Evolutionary conservation across 2,113 vertebrate species (phyloP).

Genomic region (Thamnaconus septentrionalis): DNA sequence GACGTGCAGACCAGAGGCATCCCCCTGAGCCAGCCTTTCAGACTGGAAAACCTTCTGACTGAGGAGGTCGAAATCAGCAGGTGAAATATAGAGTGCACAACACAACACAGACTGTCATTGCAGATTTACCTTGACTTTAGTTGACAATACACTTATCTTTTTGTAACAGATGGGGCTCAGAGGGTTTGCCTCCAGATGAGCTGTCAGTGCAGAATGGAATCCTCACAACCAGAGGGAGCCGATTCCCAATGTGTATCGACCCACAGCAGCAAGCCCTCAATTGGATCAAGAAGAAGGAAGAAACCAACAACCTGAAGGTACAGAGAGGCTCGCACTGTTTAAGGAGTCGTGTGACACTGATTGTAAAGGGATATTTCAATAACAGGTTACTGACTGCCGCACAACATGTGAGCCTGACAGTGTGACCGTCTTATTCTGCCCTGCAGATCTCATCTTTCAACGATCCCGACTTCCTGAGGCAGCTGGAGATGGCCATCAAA

Average conservation of each 20-base stretch:
- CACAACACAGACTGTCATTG: neutral
- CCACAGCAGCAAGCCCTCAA: constrained; percentile 95
- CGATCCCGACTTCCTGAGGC: constrained; percentile 93
- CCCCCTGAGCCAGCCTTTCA: constrained; percentile 88
- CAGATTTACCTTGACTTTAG: no score
- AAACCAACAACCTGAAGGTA: constrained; percentile 88
- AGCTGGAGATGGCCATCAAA: constrained; percentile 92
- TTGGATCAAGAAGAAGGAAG: constrained; percentile 96
- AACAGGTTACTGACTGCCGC: no score
- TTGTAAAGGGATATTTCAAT: no score
- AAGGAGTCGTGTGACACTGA: no score
- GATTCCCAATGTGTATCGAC: constrained; percentile 94
- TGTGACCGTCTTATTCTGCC: neutral
- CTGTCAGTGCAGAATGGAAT: constrained; percentile 94
- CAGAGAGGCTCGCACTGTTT: neutral
- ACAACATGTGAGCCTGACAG: neutral
- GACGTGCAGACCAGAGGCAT: constrained; percentile 81
- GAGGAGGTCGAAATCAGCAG: constrained; percentile 94
- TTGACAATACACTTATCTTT: neutral
- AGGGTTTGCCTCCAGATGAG: constrained; percentile 94
- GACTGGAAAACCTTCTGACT: constrained; percentile 87
- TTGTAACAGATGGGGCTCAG: constrained; percentile 89
- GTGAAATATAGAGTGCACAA: constrained; percentile 61
- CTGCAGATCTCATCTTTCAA: constrained; percentile 90
- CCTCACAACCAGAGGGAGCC: constrained; percentile 89